Evolutionary conservation across 2,888 invertebrate genomes (phyloP).

Genomic region (Thymelicus acteon): DNA sequence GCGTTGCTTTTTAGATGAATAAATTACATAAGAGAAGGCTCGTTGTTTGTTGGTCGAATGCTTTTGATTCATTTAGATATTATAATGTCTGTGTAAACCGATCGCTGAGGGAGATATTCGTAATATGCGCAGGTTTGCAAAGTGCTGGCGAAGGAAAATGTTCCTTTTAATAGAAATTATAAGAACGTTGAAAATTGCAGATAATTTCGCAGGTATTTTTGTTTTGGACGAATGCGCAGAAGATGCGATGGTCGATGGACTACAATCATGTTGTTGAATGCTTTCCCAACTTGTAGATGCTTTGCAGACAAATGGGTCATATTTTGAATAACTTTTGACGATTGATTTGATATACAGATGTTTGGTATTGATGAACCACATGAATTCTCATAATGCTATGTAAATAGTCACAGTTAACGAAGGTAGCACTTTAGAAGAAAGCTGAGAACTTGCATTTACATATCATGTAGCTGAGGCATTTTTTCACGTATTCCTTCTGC

Average conservation of each 20-base stretch:
- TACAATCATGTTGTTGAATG: slow-evolving; percentile 20
- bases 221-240: slow-evolving; percentile 31
- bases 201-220: slow-evolving; percentile 29
- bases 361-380: too few species aligned
- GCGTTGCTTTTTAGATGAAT: slow-evolving; percentile 54
- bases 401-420: too few species aligned
- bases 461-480: too few species aligned
- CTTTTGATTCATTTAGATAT: slow-evolving; percentile 59
- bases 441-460: too few species aligned
- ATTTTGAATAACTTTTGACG: too few species aligned
- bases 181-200: background rate
- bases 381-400: too few species aligned
- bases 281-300: slow-evolving; percentile 10
- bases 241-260: slow-evolving; percentile 8
- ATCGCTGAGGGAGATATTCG: slow-evolving; percentile 39
- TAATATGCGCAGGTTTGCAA: slow-evolving; percentile 29
- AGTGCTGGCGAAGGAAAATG: background rate
- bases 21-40: slow-evolving; percentile 56
- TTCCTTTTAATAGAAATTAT: background rate
- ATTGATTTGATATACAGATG: too few species aligned
- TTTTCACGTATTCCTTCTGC: too few species aligned
- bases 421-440: too few species aligned
- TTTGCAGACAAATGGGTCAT: background rate
- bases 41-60: slow-evolving; percentile 57
- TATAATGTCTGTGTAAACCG: slow-evolving; percentile 43